Evolutionary conservation across 2,888 invertebrate species (phyloP).

Genomic region (Noctua fimbriata): DNA sequence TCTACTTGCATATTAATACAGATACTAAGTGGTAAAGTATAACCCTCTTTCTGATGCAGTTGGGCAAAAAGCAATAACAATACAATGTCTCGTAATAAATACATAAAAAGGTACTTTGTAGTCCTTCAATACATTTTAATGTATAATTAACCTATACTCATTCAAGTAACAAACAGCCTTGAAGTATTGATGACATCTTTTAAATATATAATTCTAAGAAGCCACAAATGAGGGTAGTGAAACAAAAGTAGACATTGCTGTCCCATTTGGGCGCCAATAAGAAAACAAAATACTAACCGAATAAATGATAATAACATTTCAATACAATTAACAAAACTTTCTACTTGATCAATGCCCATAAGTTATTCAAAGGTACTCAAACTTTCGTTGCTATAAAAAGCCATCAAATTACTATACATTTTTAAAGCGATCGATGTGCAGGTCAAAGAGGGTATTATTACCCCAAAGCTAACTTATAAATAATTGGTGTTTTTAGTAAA

Average conservation of each 20-base stretch:
- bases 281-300: neutral
- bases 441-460: conserved; percentile 33
- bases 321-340: neutral
- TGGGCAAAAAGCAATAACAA: neutral
- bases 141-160: neutral
- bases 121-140: neutral
- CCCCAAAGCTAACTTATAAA: conserved; percentile 48
- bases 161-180: conserved; percentile 4
- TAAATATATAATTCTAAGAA: conserved; percentile 10
- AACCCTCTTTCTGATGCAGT: neutral
- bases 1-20: neutral
- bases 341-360: conserved; percentile 9
- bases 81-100: neutral
- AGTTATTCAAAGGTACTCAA: conserved; percentile 28
- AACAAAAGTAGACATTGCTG: conserved; percentile 5
- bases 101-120: neutral
- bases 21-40: neutral
- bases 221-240: conserved; percentile 1
- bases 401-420: conserved; percentile 30
- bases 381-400: conserved; percentile 19
- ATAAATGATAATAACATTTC: neutral
- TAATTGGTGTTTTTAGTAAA: conserved; percentile 57
- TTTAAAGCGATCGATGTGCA: conserved; percentile 36
- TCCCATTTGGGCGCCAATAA: conserved; percentile 49
- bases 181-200: conserved; percentile 8